Evolutionary conservation across 1,140 invertebrate species (phyloP).

Genomic region (Drosophila athabasca): DNA sequence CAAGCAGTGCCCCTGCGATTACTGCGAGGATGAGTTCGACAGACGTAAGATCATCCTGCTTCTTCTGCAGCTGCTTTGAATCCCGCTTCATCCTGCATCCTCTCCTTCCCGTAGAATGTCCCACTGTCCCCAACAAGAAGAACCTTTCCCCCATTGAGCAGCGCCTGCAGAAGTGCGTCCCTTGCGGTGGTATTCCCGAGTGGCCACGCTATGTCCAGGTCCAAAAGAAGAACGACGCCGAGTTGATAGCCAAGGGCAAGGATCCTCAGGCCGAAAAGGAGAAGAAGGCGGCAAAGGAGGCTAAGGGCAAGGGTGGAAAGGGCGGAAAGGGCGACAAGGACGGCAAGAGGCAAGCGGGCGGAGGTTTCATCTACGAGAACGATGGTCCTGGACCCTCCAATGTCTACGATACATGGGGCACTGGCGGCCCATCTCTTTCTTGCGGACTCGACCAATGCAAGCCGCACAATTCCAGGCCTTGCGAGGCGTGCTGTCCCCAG

Average conservation of each 20-base stretch:
- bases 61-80: not conserved
- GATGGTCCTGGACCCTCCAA: not conserved
- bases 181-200: conserved; percentile 50
- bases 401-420: not conserved
- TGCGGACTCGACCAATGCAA: too few species aligned
- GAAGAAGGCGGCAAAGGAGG: conserved; percentile 14
- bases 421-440: too few species aligned
- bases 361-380: conserved; percentile 10
- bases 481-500: conserved; percentile 34
- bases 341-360: conserved; percentile 52
- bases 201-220: conserved; percentile 33
- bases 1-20: conserved; percentile 69
- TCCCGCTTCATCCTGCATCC: not conserved
- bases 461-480: not conserved
- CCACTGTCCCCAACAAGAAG: conserved; percentile 52
- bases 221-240: not conserved
- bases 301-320: conserved; percentile 19
- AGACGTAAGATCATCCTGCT: conserved; percentile 40
- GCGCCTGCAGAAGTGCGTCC: conserved; percentile 54
- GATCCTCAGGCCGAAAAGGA: conserved; percentile 20
- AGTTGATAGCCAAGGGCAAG: conserved; percentile 6
- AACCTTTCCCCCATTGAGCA: conserved; percentile 45
- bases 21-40: conserved; percentile 73
- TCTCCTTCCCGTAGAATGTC: conserved; percentile 46
- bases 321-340: not conserved